These are phyloP conservation scores for Phyllotreta cruciferae DNA, from an alignment of 2,888 invertebrate genomes.

Conservation along the genomic window DNA sequence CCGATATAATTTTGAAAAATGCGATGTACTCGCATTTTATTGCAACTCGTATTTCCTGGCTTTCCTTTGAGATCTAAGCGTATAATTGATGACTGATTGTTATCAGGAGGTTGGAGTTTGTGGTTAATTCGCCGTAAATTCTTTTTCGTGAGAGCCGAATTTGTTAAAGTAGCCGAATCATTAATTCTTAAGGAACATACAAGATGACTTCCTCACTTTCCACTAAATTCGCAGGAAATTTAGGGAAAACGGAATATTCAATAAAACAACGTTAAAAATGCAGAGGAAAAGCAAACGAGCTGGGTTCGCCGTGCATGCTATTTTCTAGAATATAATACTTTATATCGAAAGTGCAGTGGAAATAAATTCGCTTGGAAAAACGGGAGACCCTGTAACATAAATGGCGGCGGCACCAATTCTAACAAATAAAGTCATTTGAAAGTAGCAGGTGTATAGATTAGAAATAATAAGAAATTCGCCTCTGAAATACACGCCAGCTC, in stretches of 20 bases:
- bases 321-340: too few species aligned
- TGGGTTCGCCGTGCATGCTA: too few species aligned
- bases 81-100: conserved; percentile 21
- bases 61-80: conserved; percentile 15
- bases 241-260: too few species aligned
- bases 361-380: background rate
- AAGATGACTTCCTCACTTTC: conserved; percentile 5
- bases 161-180: conserved; percentile 29
- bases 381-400: conserved; percentile 5
- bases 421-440: conserved; percentile 39
- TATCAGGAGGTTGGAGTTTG: conserved; percentile 24
- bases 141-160: conserved; percentile 28
- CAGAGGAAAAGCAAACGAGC: too few species aligned
- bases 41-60: conserved; percentile 6
- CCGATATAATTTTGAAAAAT: conserved; percentile 13
- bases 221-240: background rate
- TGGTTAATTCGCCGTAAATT: conserved; percentile 31
- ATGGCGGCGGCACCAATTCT: conserved; percentile 8
- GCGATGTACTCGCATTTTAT: conserved; percentile 9
- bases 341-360: too few species aligned
- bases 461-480: conserved; percentile 40
- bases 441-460: conserved; percentile 41
- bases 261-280: too few species aligned
- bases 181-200: conserved; percentile 29
- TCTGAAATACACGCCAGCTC: conserved; percentile 33